Conservation (phyloP, 2,888 invertebrate species). For the Macrophya annulata region DNA sequence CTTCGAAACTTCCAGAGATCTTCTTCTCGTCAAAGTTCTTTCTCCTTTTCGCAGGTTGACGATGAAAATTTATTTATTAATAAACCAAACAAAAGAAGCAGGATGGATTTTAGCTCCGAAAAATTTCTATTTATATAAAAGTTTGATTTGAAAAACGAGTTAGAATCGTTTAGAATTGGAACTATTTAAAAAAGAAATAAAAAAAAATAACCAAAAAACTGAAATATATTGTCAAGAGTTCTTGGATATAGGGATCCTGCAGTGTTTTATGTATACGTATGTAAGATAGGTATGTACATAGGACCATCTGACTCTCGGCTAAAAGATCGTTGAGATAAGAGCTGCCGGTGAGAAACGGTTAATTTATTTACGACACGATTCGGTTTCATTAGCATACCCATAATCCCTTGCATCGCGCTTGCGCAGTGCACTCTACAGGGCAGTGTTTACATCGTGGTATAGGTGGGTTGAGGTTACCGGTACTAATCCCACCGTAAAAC, state of each 20-base stretch:
- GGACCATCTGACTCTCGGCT: conserved; percentile 45
- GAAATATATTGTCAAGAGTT: neutral
- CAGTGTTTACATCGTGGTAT: conserved; percentile 32
- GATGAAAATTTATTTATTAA: neutral
- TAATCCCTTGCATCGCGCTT: conserved; percentile 57
- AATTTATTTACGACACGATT: conserved; percentile 63
- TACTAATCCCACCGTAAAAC: conserved; percentile 51
- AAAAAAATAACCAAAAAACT: neutral
- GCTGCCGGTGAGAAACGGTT: conserved; percentile 59
- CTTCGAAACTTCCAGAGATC: neutral
- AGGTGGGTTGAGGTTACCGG: conserved; percentile 15
- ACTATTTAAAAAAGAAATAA: no score
- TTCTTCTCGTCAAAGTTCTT: neutral
- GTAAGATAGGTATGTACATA: neutral
- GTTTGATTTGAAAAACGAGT: neutral
- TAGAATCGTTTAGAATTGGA: neutral
- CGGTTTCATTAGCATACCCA: conserved; percentile 62
- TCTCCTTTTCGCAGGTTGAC: neutral
- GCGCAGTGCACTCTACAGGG: conserved; percentile 13
- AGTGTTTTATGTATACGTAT: neutral
- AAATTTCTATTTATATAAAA: neutral
- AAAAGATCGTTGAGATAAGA: conserved; percentile 54
- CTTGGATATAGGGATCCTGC: neutral
- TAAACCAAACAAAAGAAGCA: neutral
- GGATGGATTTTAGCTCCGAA: neutral